Base-by-base conservation (phyloP, 2,797 vertebrate genomes). In the Megalops cyprinoides region DNA sequence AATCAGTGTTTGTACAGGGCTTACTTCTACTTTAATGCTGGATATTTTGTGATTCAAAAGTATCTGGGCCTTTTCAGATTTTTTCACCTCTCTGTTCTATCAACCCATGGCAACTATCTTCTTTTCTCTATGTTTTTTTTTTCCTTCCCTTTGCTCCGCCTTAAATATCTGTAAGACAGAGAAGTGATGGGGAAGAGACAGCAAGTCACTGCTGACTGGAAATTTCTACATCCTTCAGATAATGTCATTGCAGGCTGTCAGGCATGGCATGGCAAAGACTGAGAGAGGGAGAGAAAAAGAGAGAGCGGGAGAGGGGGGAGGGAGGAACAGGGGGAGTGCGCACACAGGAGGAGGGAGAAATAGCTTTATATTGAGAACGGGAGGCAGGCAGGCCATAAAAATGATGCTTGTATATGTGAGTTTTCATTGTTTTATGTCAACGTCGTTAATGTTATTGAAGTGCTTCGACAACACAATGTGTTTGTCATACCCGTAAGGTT, bases 181-280 rank as follows among this genome's bases (percentile, higher is more conserved):
- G 65, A 49, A 69, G 77, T 84, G 81, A 84, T 84, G 74, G 82
- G 60, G 58, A 78, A 81, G 77, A 83, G 84, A 86, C 80, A 83
- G 78, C 56, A 79, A 85, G 83, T 85, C 84, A 86, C 79, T 60
- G 67, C 74, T 39, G 51, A 80, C 77, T 28, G 79, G 83, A 82
- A 81, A 77, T 84, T 81, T 83, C 80, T 84, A 74, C 76, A 83
- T 83, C 77, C 80, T 81, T 87, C 80, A 85, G 84, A 83, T 85
- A 87, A 87, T 88, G 87, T 85, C 82, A 87, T 81, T 65, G 83
- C 75, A 82, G 78, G 76, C 77, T 86, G 85, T 83, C 87, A 87
- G 79, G 74, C 79, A 79, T 80, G 79, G 74, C 79, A 79, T 80
- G 82, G 82, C 79, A 84, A 81, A 82, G 76, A 69, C 56, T 62